Percentiles rank a stretch among this genome's conserved stretches.
Conservation (phyloP, 2,113 vertebrate species). For the Nannobrachium achirus region DNA sequence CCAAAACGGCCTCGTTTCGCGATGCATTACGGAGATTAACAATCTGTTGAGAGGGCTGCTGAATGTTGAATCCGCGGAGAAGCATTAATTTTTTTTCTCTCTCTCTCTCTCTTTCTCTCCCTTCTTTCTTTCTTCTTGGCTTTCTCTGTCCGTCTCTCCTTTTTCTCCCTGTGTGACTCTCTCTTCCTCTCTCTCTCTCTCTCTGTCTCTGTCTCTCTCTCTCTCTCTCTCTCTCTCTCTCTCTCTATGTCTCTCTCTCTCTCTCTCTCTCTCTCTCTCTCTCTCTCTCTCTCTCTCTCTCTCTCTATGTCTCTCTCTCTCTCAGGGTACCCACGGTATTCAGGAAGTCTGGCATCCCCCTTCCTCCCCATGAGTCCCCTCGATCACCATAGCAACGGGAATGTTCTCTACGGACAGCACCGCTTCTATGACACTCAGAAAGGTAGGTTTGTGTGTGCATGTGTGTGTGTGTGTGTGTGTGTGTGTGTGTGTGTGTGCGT, state of each 20-base stretch:
- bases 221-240: conserved; percentile 47
- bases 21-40: conserved; percentile 68
- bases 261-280: conserved; percentile 59
- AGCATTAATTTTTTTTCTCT: conserved; percentile 49
- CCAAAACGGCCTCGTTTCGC: conserved; percentile 51
- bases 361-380: conserved; percentile 97
- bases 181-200: conserved; percentile 17
- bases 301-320: conserved; percentile 26
- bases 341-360: conserved; percentile 94
- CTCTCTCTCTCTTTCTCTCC: too few relatives aligned
- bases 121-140: background rate
- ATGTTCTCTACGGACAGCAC: conserved; percentile 93
- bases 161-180: too few relatives aligned
- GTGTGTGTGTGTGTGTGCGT: background rate
- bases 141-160: background rate
- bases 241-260: conserved; percentile 56
- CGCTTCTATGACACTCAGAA: conserved; percentile 97
- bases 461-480: conserved; percentile 51
- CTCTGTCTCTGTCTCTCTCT: conserved; percentile 24
- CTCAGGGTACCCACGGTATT: conserved; percentile 93
- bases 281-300: conserved; percentile 23
- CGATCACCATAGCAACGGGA: conserved; percentile 95
- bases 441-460: conserved; percentile 79
- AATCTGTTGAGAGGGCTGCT: conserved; percentile 72
- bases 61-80: conserved; percentile 63